phyloP scores from a whole-genome alignment of 2,797 vertebrate species.

The Eremophila alpestris region DNA sequence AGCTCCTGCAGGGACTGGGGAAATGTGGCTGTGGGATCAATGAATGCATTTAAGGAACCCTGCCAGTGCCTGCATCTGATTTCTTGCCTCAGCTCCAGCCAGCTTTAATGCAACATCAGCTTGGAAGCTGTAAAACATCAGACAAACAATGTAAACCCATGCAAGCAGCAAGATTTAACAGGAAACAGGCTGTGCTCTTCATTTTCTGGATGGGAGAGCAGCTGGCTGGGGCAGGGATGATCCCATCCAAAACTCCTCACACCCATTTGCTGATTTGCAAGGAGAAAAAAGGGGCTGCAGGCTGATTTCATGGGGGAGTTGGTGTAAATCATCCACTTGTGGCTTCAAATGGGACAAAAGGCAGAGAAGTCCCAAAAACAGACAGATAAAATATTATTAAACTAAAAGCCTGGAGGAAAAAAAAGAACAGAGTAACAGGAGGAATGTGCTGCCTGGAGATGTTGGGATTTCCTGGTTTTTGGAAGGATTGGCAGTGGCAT shows the following conservation, averaged over 20 bases:
- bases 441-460: not conserved
- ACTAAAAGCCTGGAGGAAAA: not conserved
- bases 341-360: not conserved
- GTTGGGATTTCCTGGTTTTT: not conserved
- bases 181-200: slow-evolving; percentile 9
- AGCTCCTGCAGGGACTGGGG: not conserved
- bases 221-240: not conserved
- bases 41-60: not conserved
- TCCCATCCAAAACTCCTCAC: not conserved
- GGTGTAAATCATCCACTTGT: not conserved
- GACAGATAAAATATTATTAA: not conserved
- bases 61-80: slow-evolving; percentile 43
- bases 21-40: not conserved
- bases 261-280: not conserved
- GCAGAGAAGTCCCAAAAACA: not conserved
- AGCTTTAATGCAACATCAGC: slow-evolving; percentile 24
- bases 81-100: slow-evolving; percentile 24
- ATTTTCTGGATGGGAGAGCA: not conserved
- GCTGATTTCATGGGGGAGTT: not conserved
- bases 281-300: not conserved
- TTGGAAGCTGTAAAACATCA: slow-evolving; percentile 21
- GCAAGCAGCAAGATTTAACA: not conserved
- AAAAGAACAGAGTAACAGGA: not conserved
- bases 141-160: slow-evolving; percentile 12
- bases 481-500: not conserved